phyloP scores from a whole-genome alignment of 1,140 invertebrate species.

The Sitophilus oryzae region DNA sequence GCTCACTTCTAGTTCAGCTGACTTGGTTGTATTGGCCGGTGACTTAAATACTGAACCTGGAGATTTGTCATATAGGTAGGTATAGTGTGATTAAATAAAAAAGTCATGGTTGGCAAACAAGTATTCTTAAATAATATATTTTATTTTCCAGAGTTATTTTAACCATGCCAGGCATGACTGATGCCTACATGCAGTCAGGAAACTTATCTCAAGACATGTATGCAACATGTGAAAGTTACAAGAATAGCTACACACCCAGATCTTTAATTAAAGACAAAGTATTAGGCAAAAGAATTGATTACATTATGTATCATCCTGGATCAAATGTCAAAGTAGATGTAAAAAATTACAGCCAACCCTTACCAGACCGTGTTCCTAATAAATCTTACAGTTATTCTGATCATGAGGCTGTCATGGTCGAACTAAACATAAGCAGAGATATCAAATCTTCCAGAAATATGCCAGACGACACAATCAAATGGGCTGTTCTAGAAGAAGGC shows the following conservation, averaged over 20 bases:
- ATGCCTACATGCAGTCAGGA: constrained; percentile 31
- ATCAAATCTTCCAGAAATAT: constrained; percentile 1
- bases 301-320: constrained; percentile 70
- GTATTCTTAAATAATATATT: not conserved
- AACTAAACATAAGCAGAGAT: constrained; percentile 5
- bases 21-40: constrained; percentile 81
- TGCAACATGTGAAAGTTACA: constrained; percentile 73
- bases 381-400: constrained; percentile 78
- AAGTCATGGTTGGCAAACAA: constrained; percentile 1
- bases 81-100: constrained; percentile 23
- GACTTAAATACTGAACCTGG: constrained; percentile 88
- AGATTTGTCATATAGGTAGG: constrained; percentile 72
- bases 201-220: constrained; percentile 19
- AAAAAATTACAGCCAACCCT: constrained; percentile 60
- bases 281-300: constrained; percentile 84
- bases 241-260: constrained; percentile 73
- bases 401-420: constrained; percentile 73
- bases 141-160: constrained; percentile 48
- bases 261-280: constrained; percentile 53
- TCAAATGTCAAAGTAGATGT: constrained; percentile 53
- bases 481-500: constrained; percentile 51
- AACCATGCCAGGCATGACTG: constrained; percentile 47
- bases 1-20: constrained; percentile 68
- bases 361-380: constrained; percentile 66
- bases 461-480: constrained; percentile 8